phyloP scores from a whole-genome alignment of 2,888 invertebrate species.

The Lypha dubia region DNA sequence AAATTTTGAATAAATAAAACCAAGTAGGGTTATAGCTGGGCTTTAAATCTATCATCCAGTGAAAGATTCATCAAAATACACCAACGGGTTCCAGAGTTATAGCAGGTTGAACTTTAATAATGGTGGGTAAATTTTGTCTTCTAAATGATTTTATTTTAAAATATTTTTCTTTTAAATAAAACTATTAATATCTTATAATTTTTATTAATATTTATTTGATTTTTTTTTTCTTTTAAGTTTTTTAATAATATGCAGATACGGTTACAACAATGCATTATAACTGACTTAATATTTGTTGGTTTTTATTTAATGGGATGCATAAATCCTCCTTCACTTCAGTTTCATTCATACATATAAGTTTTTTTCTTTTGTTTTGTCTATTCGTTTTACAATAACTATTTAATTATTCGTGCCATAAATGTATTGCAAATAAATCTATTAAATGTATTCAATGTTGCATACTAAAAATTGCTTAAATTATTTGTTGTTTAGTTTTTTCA shows the following conservation, averaged over 20 bases:
- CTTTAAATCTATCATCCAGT: no score
- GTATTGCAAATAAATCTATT: constrained; percentile 63
- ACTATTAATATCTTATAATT: constrained; percentile 44
- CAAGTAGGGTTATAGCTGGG: no score
- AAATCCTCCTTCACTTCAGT: constrained; percentile 32
- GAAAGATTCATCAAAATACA: not conserved
- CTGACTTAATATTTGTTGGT: constrained; percentile 69
- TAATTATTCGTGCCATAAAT: constrained; percentile 66
- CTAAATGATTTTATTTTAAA: no score
- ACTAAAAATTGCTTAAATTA: constrained; percentile 69
- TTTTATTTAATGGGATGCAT: constrained; percentile 52
- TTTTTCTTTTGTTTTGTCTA: not conserved
- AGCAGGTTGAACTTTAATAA: no score
- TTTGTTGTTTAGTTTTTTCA: constrained; percentile 12
- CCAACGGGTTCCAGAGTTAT: not conserved
- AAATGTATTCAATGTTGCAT: constrained; percentile 61
- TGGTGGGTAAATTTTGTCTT: no score
- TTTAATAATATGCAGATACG: constrained; percentile 68
- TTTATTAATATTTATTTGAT: constrained; percentile 68
- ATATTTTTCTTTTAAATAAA: constrained; percentile 18
- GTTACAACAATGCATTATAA: constrained; percentile 72
- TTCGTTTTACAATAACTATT: constrained; percentile 39
- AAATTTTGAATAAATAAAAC: no score
- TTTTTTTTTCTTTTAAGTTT: constrained; percentile 9
- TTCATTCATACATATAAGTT: constrained; percentile 19